A percentile compares a stretch with the other conserved stretches of the same genome.
Evolutionary conservation across 1,140 invertebrate genomes (phyloP).

Genomic region (Cherax quadricarinatus): DNA sequence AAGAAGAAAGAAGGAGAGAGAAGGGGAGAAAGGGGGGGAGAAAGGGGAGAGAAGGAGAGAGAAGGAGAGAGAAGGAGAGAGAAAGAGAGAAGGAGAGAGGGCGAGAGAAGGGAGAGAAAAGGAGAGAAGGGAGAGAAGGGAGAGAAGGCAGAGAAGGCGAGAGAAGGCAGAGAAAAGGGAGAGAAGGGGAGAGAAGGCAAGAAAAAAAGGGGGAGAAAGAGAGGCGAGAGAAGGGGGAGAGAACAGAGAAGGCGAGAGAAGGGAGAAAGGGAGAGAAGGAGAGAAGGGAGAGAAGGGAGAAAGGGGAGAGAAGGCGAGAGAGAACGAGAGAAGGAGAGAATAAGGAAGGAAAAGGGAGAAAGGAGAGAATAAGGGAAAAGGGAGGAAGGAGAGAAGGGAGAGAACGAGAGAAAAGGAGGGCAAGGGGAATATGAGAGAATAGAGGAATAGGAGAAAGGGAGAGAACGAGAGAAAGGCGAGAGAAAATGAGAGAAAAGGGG

Average conservation of each 20-base stretch:
- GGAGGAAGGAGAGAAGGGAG: no score
- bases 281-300: not conserved
- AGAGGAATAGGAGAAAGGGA: no score
- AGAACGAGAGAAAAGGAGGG: no score
- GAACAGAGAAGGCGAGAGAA: not conserved
- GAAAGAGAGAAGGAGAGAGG: not conserved
- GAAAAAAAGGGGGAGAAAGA: not conserved
- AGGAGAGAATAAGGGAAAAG: no score
- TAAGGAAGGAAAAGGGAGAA: no score
- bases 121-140: not conserved
- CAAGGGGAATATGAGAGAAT: no score
- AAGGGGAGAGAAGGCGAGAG: no score
- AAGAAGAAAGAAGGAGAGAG: not conserved
- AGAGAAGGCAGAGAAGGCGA: no score
- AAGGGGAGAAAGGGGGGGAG: not conserved
- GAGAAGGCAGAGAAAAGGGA: not conserved
- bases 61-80: not conserved
- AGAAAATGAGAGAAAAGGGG: no score
- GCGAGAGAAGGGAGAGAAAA: not conserved
- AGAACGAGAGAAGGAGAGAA: no score
- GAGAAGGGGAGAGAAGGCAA: not conserved
- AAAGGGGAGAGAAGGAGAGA: not conserved
- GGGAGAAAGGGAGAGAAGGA: not conserved
- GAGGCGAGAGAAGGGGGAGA: not conserved
- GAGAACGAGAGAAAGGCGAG: no score